Percentiles rank a stretch among this genome's conserved stretches.
phyloP scores from a whole-genome alignment of 2,797 vertebrate genomes.

The Lutjanus argentimaculatus region DNA sequence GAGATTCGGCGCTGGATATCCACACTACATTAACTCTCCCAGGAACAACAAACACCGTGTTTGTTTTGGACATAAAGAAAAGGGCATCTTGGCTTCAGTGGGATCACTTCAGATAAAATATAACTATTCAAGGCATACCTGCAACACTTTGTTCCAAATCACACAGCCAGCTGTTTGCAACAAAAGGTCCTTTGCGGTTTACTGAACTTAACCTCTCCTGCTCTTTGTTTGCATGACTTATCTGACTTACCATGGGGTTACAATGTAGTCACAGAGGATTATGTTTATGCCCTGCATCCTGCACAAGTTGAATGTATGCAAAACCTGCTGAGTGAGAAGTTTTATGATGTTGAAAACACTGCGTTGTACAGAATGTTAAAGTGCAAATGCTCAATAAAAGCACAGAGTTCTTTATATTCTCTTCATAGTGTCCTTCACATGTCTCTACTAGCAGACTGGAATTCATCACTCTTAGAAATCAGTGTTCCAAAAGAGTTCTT shows the following conservation, averaged over 20 bases:
- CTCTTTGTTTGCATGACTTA: conserved; percentile 50
- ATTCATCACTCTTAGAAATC: background rate
- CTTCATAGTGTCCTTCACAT: conserved; percentile 36
- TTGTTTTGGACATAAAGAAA: conserved; percentile 81
- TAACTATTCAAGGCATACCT: conserved; percentile 31
- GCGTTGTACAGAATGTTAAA: conserved; percentile 8
- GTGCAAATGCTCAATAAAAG: background rate
- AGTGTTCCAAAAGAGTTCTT: too few relatives aligned
- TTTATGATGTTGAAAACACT: background rate
- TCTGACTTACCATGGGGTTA: conserved; percentile 26
- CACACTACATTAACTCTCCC: conserved; percentile 75
- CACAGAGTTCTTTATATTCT: conserved; percentile 2
- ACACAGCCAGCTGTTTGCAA: conserved; percentile 39
- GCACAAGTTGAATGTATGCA: background rate
- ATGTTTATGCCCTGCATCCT: conserved; percentile 28
- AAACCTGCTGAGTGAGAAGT: background rate
- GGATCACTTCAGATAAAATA: conserved; percentile 53
- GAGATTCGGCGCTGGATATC: conserved; percentile 55
- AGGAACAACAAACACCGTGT: conserved; percentile 63
- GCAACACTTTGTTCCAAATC: conserved; percentile 48
- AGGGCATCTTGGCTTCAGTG: conserved; percentile 49
- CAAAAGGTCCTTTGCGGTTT: conserved; percentile 21
- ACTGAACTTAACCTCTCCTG: conserved; percentile 39
- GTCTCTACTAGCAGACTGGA: conserved; percentile 18
- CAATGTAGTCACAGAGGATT: conserved; percentile 25